Evolutionary conservation across 2,797 vertebrate species (phyloP).

Genomic region (Tolypeutes matacus): DNA sequence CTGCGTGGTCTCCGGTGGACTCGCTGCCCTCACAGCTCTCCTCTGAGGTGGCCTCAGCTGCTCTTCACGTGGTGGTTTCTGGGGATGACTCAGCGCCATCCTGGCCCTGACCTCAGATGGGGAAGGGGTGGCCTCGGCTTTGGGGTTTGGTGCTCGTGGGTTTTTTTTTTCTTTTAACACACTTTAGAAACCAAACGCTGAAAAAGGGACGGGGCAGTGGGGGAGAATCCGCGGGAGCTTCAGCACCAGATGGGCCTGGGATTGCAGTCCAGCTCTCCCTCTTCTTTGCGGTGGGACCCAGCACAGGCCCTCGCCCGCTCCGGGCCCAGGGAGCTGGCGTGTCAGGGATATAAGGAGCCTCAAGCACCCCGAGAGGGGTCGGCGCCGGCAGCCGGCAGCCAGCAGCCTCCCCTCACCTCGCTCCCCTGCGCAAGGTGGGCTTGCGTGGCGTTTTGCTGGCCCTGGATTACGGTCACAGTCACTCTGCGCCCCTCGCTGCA

Average conservation of each 20-base stretch:
- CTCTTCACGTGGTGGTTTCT: constrained; percentile 25
- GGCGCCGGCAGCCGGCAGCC: too few species aligned
- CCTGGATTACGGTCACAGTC: too few species aligned
- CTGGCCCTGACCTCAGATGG: neutral
- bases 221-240: too few species aligned
- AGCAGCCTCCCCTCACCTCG: too few species aligned
- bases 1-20: neutral
- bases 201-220: too few species aligned
- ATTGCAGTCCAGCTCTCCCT: neutral
- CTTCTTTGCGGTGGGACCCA: neutral
- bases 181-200: neutral
- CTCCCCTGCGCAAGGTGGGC: too few species aligned
- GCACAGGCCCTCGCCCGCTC: neutral
- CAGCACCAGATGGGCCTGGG: neutral
- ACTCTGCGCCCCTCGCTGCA: too few species aligned
- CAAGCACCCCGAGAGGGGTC: neutral
- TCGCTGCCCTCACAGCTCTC: neutral
- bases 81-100: neutral
- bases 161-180: neutral
- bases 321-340: neutral
- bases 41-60: constrained; percentile 47
- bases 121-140: neutral
- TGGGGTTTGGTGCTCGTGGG: neutral
- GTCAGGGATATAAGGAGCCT: neutral
- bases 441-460: too few species aligned